These are phyloP conservation scores for Porites evermanni DNA, from an alignment of 92 coral and sea anemone genomes.

Conservation along the genomic window DNA sequence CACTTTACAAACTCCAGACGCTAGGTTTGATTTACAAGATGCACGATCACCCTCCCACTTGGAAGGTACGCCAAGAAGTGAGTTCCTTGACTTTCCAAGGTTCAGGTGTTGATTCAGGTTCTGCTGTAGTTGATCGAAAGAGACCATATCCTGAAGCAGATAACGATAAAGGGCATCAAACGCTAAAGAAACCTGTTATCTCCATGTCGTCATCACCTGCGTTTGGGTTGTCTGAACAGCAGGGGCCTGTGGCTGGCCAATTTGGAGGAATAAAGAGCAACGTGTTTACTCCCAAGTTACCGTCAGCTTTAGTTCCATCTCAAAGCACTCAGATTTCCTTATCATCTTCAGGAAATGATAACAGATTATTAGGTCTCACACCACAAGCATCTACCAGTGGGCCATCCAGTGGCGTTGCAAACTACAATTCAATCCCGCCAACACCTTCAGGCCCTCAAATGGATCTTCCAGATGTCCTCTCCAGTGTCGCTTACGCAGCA, in stretches of 20 bases:
- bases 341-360: background rate
- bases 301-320: slow-evolving; percentile 41
- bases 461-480: slow-evolving; percentile 67
- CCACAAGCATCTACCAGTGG: background rate
- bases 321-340: background rate
- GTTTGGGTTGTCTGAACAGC: background rate
- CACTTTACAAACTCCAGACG: slow-evolving; percentile 78
- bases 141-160: slow-evolving; percentile 10
- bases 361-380: background rate
- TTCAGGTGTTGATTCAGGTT: background rate
- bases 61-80: slow-evolving; percentile 67
- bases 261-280: background rate
- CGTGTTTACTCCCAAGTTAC: background rate
- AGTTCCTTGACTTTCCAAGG: slow-evolving; percentile 38
- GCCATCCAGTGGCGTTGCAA: background rate
- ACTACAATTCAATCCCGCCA: slow-evolving; percentile 3
- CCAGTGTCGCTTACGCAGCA: slow-evolving; percentile 83
- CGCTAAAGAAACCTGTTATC: background rate
- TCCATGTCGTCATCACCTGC: background rate
- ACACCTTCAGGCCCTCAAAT: slow-evolving; percentile 6
- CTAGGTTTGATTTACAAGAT: slow-evolving; percentile 79
- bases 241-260: background rate
- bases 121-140: slow-evolving; percentile 7
- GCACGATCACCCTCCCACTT: slow-evolving; percentile 94
- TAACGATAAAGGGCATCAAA: background rate